phyloP scores from a whole-genome alignment of 2,113 vertebrate genomes.

The Bagarius yarrelli region DNA sequence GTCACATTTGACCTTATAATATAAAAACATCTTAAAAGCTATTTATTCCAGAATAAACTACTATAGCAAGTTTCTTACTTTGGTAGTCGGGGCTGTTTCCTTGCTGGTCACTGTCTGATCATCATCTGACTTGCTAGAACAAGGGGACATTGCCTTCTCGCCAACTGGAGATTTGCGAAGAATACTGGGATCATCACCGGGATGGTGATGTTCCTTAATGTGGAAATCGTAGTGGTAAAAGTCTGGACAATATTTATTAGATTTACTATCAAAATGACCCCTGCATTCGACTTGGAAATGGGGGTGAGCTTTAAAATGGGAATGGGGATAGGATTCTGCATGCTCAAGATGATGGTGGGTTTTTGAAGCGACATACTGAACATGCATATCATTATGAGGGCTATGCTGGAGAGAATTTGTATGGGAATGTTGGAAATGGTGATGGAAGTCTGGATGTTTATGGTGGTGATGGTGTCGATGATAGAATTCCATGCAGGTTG shows the following conservation, averaged over 20 bases:
- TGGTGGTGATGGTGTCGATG: not conserved
- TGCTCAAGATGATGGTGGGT: constrained; percentile 6
- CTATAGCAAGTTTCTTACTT: constrained; percentile 55
- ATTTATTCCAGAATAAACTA: not conserved
- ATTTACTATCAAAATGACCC: not conserved
- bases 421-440: not conserved
- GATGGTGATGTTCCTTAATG: constrained; percentile 32
- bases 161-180: constrained; percentile 40
- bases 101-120: constrained; percentile 59
- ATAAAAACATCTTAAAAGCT: not conserved
- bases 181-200: constrained; percentile 26
- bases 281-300: not conserved
- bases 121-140: constrained; percentile 53
- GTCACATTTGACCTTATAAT: not conserved
- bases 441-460: not conserved
- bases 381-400: not conserved
- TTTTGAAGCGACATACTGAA: not conserved
- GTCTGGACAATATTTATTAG: not conserved
- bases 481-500: not conserved
- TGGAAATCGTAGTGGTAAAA: constrained; percentile 29
- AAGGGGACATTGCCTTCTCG: constrained; percentile 37
- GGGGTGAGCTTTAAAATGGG: constrained; percentile 7
- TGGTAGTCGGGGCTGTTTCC: constrained; percentile 37
- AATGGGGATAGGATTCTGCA: constrained; percentile 11
- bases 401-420: constrained; percentile 10